phyloP scores from a whole-genome alignment of 2,888 invertebrate species.

The Drosophila kuntzei region DNA sequence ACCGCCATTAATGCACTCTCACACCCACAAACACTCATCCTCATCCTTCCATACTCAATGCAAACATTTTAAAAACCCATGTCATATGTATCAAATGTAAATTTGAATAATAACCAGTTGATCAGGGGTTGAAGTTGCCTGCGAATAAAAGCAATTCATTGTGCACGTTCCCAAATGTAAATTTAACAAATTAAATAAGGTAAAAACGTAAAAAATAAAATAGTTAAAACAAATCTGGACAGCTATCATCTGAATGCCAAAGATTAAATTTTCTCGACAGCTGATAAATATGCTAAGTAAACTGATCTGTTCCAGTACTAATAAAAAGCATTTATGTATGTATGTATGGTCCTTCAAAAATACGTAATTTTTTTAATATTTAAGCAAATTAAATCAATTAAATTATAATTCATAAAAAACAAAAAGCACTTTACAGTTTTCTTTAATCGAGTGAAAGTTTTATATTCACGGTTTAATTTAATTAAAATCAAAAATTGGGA shows the following conservation, averaged over 20 bases:
- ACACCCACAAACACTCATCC: not conserved
- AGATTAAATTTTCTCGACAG: not conserved
- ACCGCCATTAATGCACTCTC: constrained; percentile 52
- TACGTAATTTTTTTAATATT: too few relatives aligned
- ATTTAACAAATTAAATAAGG: constrained; percentile 14
- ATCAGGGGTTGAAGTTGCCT: constrained; percentile 56
- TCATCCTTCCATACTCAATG: not conserved
- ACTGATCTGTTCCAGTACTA: not conserved
- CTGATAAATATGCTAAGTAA: not conserved
- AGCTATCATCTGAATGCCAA: not conserved
- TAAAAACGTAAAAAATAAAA: not conserved
- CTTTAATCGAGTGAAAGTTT: too few relatives aligned
- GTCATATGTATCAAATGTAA: constrained; percentile 59
- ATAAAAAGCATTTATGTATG: too few relatives aligned
- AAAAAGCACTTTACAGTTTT: not conserved
- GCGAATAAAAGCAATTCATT: constrained; percentile 13
- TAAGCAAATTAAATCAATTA: not conserved
- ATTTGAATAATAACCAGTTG: constrained; percentile 64
- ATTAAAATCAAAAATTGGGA: too few relatives aligned
- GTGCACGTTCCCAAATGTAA: constrained; percentile 22
- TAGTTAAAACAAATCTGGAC: not conserved
- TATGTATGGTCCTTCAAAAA: too few relatives aligned
- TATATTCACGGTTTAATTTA: too few relatives aligned
- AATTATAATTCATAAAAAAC: not conserved
- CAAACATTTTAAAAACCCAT: constrained; percentile 37